Evolutionary conservation across 2,888 invertebrate genomes (phyloP).

Genomic region (Thecocarcelia acutangulata): DNA sequence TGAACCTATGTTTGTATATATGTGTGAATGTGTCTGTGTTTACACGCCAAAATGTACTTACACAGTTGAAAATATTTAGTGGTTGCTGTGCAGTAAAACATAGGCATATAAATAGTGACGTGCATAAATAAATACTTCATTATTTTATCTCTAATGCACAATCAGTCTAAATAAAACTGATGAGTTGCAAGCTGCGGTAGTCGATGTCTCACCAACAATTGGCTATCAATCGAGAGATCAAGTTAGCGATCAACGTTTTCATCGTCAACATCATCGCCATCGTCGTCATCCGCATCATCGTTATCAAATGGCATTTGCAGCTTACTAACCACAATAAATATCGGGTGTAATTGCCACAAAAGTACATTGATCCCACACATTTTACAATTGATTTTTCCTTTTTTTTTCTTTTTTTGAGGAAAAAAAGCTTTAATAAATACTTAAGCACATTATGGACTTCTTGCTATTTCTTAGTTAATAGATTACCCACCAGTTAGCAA

Average conservation of each 20-base stretch:
- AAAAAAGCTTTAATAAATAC: too few relatives aligned
- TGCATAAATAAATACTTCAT: background rate
- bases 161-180: slow-evolving; percentile 31
- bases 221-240: slow-evolving; percentile 61
- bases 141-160: slow-evolving; percentile 1
- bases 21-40: too few relatives aligned
- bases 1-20: background rate
- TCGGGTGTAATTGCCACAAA: slow-evolving; percentile 72
- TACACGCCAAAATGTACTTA: too few relatives aligned
- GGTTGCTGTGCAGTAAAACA: too few relatives aligned
- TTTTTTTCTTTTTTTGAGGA: background rate
- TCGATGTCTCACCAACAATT: slow-evolving; percentile 20
- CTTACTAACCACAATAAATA: slow-evolving; percentile 57
- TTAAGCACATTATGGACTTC: too few relatives aligned
- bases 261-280: slow-evolving; percentile 25
- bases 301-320: slow-evolving; percentile 24
- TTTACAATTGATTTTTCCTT: background rate
- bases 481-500: too few relatives aligned
- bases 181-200: slow-evolving; percentile 1
- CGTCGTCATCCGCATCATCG: slow-evolving; percentile 24
- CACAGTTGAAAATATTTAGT: too few relatives aligned
- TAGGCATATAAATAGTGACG: too few relatives aligned
- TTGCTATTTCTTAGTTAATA: too few relatives aligned
- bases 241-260: slow-evolving; percentile 48
- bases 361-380: slow-evolving; percentile 75